Evolutionary conservation across 2,888 invertebrate species (phyloP), one percentile per base, ranked within the genome.

Genomic region (Nycteola revayana): DNA sequence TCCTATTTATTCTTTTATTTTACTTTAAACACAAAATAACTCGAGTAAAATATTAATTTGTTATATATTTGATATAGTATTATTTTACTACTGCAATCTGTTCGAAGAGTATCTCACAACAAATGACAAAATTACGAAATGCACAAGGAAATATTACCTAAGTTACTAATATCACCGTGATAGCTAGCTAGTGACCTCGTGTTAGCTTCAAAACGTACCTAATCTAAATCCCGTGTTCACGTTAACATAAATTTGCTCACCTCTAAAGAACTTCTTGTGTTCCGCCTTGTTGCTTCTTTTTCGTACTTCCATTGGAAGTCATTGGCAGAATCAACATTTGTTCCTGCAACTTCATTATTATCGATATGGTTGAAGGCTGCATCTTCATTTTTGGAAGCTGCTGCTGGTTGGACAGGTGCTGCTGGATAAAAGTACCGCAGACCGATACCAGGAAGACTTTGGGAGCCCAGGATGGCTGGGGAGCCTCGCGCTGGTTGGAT

Each of bases 261-360:
- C 68, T 81, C 79, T 57, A 60, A 59, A 33, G 75, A 67, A 42
- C 65, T 70, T 51, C 79, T 75, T 8, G 66, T 58, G 28, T 54
- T 57, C 41, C 82, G 71, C 44, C 66, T 76, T 10, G 75, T 56
- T 1, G 69, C 48, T 33, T 86, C 82, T 49, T 88, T 88, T 49
- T 88, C 87, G 45, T 72, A 72, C 39, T 79, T 74, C 87, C 86
- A 88, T 42, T 77, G 75, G 30, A 71, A 41, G 27, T 88, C 87
- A 42, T 67, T 75, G 2, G 65, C 59, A 0, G 77, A 67, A 7
- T 81, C 79, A 14, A 42, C 47, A 24, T 49, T 66, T 1, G 43
- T 46, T 27, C 36, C 71, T 30, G 56, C 65, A 3, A 79, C 53
- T n/a, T 77, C 68, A 49, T 78, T 77, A 1, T 66, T 66, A 29